Evolutionary conservation across 2,888 invertebrate species (phyloP).

Genomic region (Argyresthia goedartella): DNA sequence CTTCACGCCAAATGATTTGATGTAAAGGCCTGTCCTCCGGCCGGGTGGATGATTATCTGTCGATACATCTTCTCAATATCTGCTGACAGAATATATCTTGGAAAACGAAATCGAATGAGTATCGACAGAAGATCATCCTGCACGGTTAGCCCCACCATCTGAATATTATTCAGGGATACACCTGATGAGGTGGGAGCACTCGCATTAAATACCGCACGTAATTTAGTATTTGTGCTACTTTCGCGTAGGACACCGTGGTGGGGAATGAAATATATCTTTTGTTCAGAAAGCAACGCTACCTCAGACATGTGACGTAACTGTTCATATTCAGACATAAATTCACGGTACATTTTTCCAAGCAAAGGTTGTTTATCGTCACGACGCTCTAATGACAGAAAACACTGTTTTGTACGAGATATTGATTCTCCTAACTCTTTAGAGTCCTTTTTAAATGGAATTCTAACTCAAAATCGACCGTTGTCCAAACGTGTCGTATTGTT

Average conservation of each 20-base stretch:
- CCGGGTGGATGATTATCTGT: constrained; percentile 12
- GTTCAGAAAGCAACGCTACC: background rate
- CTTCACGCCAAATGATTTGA: too few species aligned
- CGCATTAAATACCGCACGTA: too few species aligned
- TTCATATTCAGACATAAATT: constrained; percentile 16
- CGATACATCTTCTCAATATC: constrained; percentile 20
- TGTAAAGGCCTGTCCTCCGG: too few species aligned
- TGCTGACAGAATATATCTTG: constrained; percentile 3
- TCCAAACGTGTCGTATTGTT: constrained; percentile 15
- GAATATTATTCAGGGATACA: too few species aligned
- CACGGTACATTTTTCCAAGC: constrained; percentile 1
- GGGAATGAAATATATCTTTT: constrained; percentile 10
- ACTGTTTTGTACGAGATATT: constrained; percentile 12
- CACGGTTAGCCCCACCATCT: background rate
- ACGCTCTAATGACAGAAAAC: constrained; percentile 13
- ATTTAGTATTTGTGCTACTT: too few species aligned
- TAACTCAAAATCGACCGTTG: constrained; percentile 18
- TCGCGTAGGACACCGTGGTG: too few species aligned
- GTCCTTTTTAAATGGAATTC: constrained; percentile 15
- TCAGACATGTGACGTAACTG: constrained; percentile 16
- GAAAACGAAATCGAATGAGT: background rate
- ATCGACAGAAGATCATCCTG: constrained; percentile 1
- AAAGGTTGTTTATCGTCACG: constrained; percentile 11
- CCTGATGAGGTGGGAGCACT: too few species aligned
- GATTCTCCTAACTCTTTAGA: constrained; percentile 14